These are phyloP conservation scores for Falco punctatus DNA, from an alignment of 2,113 vertebrate species.

Conservation along the genomic window DNA sequence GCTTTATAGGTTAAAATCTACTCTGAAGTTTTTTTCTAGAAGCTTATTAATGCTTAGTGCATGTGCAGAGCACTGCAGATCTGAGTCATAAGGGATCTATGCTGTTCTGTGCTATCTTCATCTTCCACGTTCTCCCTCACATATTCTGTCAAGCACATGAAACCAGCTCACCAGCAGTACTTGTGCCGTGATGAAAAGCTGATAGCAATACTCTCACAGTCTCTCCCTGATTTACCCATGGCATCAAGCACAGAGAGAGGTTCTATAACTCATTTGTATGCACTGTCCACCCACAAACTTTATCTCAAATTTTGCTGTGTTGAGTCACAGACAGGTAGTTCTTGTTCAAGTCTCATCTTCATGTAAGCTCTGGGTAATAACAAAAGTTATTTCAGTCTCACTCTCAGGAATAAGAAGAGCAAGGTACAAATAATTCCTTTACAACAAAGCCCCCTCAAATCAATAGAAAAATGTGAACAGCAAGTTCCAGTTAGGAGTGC, in stretches of 20 bases:
- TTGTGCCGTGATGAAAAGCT: constrained; percentile 9
- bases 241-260: neutral
- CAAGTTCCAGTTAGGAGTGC: neutral
- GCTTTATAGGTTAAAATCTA: neutral
- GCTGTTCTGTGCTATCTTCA: neutral
- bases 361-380: neutral
- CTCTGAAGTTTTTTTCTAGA: neutral
- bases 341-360: constrained; percentile 32
- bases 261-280: constrained; percentile 45
- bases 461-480: neutral
- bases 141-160: neutral
- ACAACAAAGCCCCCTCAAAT: neutral
- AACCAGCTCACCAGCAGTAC: constrained; percentile 4
- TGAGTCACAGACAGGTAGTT: constrained; percentile 68
- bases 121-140: neutral
- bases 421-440: neutral
- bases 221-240: neutral
- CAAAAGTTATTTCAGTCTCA: constrained; percentile 20
- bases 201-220: neutral
- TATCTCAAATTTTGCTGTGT: constrained; percentile 21
- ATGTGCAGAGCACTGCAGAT: constrained; percentile 1
- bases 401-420: neutral
- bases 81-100: neutral
- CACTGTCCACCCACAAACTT: constrained; percentile 64
- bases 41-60: neutral